Evolutionary conservation across 2,888 invertebrate genomes (phyloP).

Genomic region (Aspidiotus rigidus): DNA sequence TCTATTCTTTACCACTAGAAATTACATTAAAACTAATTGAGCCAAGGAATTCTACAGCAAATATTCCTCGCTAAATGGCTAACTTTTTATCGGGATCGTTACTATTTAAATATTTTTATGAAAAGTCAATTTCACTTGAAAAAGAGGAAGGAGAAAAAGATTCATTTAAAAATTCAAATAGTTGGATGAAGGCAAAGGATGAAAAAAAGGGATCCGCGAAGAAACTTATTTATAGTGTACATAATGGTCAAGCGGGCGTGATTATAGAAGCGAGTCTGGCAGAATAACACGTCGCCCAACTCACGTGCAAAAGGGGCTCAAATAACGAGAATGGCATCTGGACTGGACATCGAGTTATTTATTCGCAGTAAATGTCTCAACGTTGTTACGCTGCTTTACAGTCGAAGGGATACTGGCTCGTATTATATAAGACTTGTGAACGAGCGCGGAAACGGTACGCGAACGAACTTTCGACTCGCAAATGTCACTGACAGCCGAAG

Average conservation of each 20-base stretch:
- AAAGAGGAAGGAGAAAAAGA: no score
- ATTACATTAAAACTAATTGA: no score
- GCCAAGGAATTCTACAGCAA: no score
- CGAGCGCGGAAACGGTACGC: background rate
- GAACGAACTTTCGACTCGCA: constrained; percentile 20
- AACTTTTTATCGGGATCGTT: no score
- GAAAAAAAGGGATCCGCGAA: no score
- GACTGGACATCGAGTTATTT: constrained; percentile 33
- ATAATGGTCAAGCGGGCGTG: constrained; percentile 32
- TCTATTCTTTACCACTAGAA: no score
- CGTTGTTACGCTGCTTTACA: constrained; percentile 14
- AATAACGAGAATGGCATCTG: constrained; percentile 22
- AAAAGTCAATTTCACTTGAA: no score
- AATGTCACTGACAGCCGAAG: constrained; percentile 30
- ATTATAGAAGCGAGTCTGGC: constrained; percentile 12
- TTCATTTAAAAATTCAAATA: no score
- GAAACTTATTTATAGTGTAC: no score
- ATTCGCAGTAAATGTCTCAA: constrained; percentile 30
- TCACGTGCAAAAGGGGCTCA: background rate
- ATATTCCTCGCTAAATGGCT: no score
- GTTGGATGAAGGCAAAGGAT: no score
- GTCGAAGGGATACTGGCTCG: constrained; percentile 5
- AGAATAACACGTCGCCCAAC: background rate
- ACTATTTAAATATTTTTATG: no score
- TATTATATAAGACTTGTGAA: constrained; percentile 11